phyloP scores from a whole-genome alignment of 2,113 vertebrate genomes.

The Arenaria interpres region DNA sequence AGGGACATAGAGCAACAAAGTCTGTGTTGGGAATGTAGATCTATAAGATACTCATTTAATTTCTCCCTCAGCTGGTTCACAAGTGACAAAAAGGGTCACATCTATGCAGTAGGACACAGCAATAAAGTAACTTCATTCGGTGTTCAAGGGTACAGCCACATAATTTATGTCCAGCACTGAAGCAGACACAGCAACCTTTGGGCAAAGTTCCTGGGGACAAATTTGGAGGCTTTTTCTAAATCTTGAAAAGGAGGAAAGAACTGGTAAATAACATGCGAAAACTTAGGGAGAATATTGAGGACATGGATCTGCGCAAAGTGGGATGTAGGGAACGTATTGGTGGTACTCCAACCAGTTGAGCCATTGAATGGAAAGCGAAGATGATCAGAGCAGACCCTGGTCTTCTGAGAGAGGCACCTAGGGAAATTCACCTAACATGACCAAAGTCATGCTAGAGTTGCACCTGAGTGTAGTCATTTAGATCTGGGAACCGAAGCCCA shows the following conservation, averaged over 20 bases:
- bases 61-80: constrained; percentile 17
- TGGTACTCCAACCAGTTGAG: not conserved
- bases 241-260: not conserved
- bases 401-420: not conserved
- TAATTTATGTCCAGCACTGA: not conserved
- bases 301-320: not conserved
- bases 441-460: not conserved
- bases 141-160: not conserved
- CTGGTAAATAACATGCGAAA: not conserved
- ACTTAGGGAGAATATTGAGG: not conserved
- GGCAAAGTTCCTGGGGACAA: not conserved
- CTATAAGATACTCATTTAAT: not conserved
- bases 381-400: not conserved
- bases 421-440: not conserved
- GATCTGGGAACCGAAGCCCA: not conserved
- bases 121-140: not conserved
- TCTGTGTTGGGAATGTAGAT: not conserved
- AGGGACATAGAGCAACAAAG: not conserved
- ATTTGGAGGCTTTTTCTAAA: not conserved
- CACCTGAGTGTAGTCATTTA: not conserved
- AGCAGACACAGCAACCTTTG: not conserved
- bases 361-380: not conserved
- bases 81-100: not conserved
- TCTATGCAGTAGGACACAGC: not conserved
- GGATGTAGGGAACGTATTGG: not conserved